Evolutionary conservation across 2,113 vertebrate genomes (phyloP), one percentile per base, ranked within the genome.

Genomic region (Gymnogyps californianus): DNA sequence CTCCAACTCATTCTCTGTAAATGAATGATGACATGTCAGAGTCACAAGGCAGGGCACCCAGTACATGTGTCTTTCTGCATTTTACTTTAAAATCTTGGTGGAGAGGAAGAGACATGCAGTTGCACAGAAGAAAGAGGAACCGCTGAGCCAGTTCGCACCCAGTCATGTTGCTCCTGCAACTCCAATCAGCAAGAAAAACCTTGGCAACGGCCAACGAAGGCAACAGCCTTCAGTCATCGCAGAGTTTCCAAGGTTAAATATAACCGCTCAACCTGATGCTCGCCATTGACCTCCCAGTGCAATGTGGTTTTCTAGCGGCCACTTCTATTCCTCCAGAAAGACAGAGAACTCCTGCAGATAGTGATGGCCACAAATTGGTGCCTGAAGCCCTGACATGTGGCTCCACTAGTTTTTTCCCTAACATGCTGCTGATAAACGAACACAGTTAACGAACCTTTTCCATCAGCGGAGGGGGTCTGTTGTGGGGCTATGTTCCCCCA

Each of bases 241-340:
- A 62, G 86, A 49, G n/a, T 90, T 95, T 84, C 57, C 83, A 76
- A 77, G 36, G 84, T 90, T 87, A 96, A 97, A 94, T 91, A 49
- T 19, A 90, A 78, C 19, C 5, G 8, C 66, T 87, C n/a, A 31
- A 10, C 58, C 46, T 5, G 4, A 44, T 65, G 69, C 22, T 81
- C 6, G 3, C 38, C 11, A 4, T 29, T 69, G 87, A 69, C 16
- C 4, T 87, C 19, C 36, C 42, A 31, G 70, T 1, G 1, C 40
- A 74, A 38, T 9, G 16, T 69, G 29, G 3, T 29, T 87, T 89
- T 88, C 66, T 61, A 46, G 64, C 0, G 5, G 44, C 77, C 92
- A 64, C 80, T 94, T 74, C 49, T 76, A 6, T 69, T 93, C 7
- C 61, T 91, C 44, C 52, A 54, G 51, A 67, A 89, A 75, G 55